phyloP scores from a whole-genome alignment of 2,797 vertebrate genomes.

The Notamacropus eugenii region DNA sequence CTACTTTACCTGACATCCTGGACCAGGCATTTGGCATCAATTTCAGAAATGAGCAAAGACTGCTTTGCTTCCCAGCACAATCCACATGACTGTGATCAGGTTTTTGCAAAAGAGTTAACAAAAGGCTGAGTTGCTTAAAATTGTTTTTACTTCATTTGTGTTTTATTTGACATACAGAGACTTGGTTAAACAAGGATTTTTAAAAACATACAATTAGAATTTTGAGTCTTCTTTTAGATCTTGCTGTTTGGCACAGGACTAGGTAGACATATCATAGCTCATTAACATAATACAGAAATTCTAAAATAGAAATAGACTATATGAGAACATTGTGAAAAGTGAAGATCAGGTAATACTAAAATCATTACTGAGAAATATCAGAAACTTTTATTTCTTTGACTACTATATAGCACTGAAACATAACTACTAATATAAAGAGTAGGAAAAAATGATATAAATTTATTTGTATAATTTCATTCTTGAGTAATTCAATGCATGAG shows the following conservation, averaged over 20 bases:
- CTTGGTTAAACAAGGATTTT: conserved; percentile 60
- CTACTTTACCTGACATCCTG: not conserved
- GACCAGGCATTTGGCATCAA: conserved; percentile 45
- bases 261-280: conserved; percentile 28
- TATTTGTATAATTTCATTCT: conserved; percentile 54
- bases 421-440: conserved; percentile 55
- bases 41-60: conserved; percentile 47
- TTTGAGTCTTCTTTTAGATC: conserved; percentile 48
- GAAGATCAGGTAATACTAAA: conserved; percentile 77
- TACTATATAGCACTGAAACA: conserved; percentile 52
- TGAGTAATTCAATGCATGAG: conserved; percentile 68
- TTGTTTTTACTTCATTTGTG: conserved; percentile 78
- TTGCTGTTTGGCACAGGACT: conserved; percentile 59
- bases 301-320: conserved; percentile 58
- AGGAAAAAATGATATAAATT: conserved; percentile 49
- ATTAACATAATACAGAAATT: conserved; percentile 35
- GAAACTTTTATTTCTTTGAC: conserved; percentile 67
- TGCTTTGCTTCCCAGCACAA: conserved; percentile 30
- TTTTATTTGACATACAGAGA: conserved; percentile 56
- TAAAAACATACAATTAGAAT: conserved; percentile 68
- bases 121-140: conserved; percentile 50
- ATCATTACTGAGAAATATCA: conserved; percentile 68
- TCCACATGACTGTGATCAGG: not conserved
- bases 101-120: conserved; percentile 61
- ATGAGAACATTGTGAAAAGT: conserved; percentile 68